Conservation (phyloP, 23 tunicate genomes). For the Ascidia mentula region DNA sequence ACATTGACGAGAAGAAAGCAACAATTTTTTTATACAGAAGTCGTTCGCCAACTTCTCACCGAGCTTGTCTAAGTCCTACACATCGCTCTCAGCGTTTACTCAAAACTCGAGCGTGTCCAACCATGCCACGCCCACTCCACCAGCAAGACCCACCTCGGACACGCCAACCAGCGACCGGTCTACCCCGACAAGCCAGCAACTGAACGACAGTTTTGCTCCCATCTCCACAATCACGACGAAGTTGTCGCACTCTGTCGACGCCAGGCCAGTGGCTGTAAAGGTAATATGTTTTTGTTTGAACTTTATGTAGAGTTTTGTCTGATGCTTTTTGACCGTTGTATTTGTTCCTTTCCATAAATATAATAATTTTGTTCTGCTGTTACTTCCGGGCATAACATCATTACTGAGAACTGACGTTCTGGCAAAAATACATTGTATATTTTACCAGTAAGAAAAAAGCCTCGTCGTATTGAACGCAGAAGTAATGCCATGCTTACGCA, state of each 20-base stretch:
- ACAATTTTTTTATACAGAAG: no score
- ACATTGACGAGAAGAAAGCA: no score
- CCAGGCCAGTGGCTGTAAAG: constrained; percentile 40
- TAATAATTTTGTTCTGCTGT: no score
- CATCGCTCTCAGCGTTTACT: not conserved
- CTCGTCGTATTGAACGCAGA: no score
- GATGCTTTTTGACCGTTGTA: no score
- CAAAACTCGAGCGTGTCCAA: not conserved
- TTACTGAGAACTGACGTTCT: no score
- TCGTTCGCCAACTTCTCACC: constrained; percentile 20
- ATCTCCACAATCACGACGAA: constrained; percentile 17
- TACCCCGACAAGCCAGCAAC: constrained; percentile 46
- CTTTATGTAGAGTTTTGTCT: no score
- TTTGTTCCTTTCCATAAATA: no score
- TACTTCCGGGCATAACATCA: no score
- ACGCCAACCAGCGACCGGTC: constrained; percentile 62
- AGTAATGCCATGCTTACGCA: no score
- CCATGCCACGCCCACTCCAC: constrained; percentile 57
- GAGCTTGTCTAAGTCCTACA: constrained; percentile 25
- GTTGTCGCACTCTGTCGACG: constrained; percentile 26
- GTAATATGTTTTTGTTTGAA: constrained; percentile 6
- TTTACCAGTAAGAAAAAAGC: no score
- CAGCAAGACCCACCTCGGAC: constrained; percentile 25
- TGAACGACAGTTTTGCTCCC: constrained; percentile 1
- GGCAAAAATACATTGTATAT: no score